Percentiles rank a stretch among this genome's conserved stretches.
Conservation (phyloP, 2,797 vertebrate species). For the Glyptemys insculpta region DNA sequence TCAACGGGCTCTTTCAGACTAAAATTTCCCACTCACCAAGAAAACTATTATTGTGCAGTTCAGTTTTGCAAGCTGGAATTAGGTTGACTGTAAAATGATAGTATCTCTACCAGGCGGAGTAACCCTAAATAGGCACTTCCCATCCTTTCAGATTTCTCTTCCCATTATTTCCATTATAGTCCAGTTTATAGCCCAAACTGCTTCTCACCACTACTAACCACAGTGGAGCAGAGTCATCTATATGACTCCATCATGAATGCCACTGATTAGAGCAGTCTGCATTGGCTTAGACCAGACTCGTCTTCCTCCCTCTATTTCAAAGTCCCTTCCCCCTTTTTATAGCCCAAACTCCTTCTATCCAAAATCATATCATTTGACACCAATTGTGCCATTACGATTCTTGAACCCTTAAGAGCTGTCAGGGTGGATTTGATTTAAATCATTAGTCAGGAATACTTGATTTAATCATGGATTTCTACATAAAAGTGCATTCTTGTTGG, state of each 20-base stretch:
- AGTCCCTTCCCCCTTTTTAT: not conserved
- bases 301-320: not conserved
- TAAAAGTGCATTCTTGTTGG: too few relatives aligned
- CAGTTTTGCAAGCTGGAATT: not conserved
- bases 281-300: not conserved
- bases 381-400: not conserved
- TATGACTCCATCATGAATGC: not conserved
- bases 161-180: not conserved
- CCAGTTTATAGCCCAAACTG: too few relatives aligned
- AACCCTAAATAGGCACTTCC: not conserved
- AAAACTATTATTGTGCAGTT: not conserved
- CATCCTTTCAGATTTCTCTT: not conserved
- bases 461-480: too few relatives aligned
- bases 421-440: too few relatives aligned
- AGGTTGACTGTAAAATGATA: not conserved
- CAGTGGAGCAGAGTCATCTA: not conserved
- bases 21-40: not conserved
- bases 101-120: not conserved
- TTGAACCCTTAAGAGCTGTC: not conserved
- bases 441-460: too few relatives aligned
- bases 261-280: not conserved
- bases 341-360: too few relatives aligned
- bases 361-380: not conserved
- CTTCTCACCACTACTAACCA: not conserved
- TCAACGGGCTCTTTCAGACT: accelerated